Percentiles rank a stretch among this genome's conserved stretches.
phyloP scores from a whole-genome alignment of 2,797 vertebrate species.

The Mormyrus hasselquistii region DNA sequence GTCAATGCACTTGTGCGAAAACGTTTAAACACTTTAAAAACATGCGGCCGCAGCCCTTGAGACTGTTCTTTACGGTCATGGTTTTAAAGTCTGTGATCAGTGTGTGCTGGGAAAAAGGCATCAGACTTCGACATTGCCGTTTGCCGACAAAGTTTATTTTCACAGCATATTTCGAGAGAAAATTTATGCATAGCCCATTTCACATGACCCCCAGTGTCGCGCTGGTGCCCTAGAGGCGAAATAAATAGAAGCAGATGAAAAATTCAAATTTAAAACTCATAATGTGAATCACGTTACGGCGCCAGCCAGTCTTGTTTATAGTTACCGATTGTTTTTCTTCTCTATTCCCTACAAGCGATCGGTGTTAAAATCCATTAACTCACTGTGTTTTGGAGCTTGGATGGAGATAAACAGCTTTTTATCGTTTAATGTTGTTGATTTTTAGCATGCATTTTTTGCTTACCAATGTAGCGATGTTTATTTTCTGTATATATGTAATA shows the following conservation, averaged over 20 bases:
- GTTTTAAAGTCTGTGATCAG: background rate
- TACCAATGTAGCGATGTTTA: background rate
- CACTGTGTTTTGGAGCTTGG: background rate
- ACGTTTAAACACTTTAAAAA: background rate
- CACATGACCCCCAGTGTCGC: background rate
- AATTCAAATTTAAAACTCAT: background rate
- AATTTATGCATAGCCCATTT: conserved; percentile 8
- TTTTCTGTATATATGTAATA: background rate
- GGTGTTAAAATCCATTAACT: background rate
- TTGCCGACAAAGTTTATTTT: background rate
- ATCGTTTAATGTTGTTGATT: background rate
- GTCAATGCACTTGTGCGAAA: background rate
- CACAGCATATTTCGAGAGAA: background rate
- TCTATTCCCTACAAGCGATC: background rate
- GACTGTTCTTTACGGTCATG: background rate
- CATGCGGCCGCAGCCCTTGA: background rate
- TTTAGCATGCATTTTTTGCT: background rate
- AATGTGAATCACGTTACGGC: background rate
- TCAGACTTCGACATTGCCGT: background rate
- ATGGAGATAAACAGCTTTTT: background rate
- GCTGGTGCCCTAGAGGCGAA: background rate
- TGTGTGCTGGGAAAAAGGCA: background rate
- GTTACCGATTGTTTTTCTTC: background rate
- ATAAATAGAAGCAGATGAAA: background rate
- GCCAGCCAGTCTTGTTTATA: background rate